These are phyloP conservation scores for Hirtodrosophila histrioides DNA, from an alignment of 2,888 invertebrate genomes.

Conservation along the genomic window DNA sequence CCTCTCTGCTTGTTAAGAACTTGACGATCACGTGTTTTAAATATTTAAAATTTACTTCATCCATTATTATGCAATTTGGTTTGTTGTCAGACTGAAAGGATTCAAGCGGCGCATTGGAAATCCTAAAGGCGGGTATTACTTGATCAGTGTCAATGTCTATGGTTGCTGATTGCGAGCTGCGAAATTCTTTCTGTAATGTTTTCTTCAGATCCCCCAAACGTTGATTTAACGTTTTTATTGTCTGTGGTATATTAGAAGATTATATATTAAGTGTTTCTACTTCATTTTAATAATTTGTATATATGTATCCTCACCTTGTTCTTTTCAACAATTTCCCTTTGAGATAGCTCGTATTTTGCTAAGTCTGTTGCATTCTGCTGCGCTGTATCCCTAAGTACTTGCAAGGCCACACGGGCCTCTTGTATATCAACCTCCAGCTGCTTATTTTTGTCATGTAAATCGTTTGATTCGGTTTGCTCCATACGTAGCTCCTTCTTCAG, in stretches of 20 bases:
- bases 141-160: slow-evolving; percentile 61
- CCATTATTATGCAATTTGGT: slow-evolving; percentile 82
- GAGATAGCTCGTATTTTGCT: slow-evolving; percentile 77
- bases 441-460: slow-evolving; percentile 86
- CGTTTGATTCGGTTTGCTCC: slow-evolving; percentile 87
- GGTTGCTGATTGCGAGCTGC: slow-evolving; percentile 68
- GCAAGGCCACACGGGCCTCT: slow-evolving; percentile 69
- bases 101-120: slow-evolving; percentile 47
- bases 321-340: slow-evolving; percentile 87
- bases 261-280: background rate
- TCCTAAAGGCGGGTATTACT: slow-evolving; percentile 46
- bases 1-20: slow-evolving; percentile 94
- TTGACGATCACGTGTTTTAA: slow-evolving; percentile 96
- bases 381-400: slow-evolving; percentile 67
- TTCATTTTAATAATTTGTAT: slow-evolving; percentile 41
- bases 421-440: slow-evolving; percentile 85
- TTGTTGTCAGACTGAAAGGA: slow-evolving; percentile 57
- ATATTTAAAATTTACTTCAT: slow-evolving; percentile 93
- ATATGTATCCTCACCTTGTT: slow-evolving; percentile 85
- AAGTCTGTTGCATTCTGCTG: slow-evolving; percentile 69
- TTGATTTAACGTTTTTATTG: slow-evolving; percentile 94
- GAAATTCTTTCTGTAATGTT: slow-evolving; percentile 93
- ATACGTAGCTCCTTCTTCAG: slow-evolving; percentile 90
- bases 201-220: slow-evolving; percentile 95
- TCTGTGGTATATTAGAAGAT: slow-evolving; percentile 85